Conservation (phyloP, 2,888 invertebrate genomes). For the Exocentrus adspersus region DNA sequence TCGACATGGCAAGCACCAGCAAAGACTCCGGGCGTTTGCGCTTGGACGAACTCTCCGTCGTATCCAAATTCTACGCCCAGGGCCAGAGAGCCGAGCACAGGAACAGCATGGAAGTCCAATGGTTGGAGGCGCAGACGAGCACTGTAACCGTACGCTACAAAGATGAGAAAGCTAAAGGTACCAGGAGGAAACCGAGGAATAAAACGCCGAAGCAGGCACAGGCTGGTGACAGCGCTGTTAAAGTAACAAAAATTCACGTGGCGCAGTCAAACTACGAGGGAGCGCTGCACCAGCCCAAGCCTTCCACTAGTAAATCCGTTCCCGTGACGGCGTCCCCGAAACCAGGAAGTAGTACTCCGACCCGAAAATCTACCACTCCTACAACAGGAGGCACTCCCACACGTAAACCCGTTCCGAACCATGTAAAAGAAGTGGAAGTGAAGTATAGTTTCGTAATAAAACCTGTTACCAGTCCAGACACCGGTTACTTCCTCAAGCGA, state of each 20-base stretch:
- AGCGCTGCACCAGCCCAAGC: background rate
- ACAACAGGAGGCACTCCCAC: too few species aligned
- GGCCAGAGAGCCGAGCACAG: background rate
- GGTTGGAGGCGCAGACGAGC: background rate
- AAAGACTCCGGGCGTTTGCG: too few species aligned
- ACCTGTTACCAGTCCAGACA: conserved; percentile 32
- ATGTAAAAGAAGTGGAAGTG: conserved; percentile 16
- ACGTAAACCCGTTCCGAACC: too few species aligned
- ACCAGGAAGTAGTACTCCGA: too few species aligned
- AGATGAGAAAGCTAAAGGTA: conserved; percentile 24
- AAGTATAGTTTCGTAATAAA: conserved; percentile 36
- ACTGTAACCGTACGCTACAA: background rate
- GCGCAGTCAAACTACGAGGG: background rate
- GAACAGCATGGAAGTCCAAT: background rate
- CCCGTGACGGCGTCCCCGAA: too few species aligned
- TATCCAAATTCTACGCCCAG: too few species aligned
- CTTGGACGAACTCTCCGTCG: too few species aligned
- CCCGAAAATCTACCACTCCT: too few species aligned
- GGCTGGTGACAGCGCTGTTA: background rate
- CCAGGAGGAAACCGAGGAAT: conserved; percentile 23
- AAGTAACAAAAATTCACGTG: background rate
- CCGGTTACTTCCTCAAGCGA: conserved; percentile 33
- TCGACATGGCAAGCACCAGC: too few species aligned
- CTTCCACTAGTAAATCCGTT: conserved; percentile 6
- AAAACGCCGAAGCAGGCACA: conserved; percentile 18